Percentiles rank a stretch among this genome's conserved stretches.
Evolutionary conservation across 1,140 invertebrate species (phyloP).

Genomic region (Bombus waltoni): DNA sequence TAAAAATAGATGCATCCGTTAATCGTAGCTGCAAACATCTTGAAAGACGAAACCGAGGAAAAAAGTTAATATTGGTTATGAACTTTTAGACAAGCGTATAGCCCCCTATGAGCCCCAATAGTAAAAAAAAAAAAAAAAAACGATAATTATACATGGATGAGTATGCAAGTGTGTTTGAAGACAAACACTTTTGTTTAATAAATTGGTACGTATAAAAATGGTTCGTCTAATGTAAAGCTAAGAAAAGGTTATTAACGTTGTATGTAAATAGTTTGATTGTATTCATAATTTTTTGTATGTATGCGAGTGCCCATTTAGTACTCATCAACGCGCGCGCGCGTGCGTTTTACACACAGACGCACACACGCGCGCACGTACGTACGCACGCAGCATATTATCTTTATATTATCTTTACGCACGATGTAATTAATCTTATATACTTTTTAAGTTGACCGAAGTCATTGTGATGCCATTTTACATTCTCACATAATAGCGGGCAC

Average conservation of each 20-base stretch:
- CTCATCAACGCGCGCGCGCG: conserved; percentile 55
- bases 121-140: not conserved
- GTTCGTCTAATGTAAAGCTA: conserved; percentile 62
- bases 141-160: conserved; percentile 20
- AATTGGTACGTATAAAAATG: conserved; percentile 55
- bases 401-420: conserved; percentile 59
- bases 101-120: not conserved
- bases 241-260: conserved; percentile 61
- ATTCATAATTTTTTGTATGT: conserved; percentile 62
- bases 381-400: conserved; percentile 60
- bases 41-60: not conserved
- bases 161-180: conserved; percentile 6
- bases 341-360: too few relatives aligned
- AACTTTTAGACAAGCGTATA: conserved; percentile 17
- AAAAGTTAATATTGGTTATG: not conserved
- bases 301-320: conserved; percentile 66
- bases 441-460: conserved; percentile 65
- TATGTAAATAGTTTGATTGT: conserved; percentile 74
- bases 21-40: conserved; percentile 10
- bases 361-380: too few relatives aligned
- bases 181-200: conserved; percentile 51
- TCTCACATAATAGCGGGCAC: conserved; percentile 42
- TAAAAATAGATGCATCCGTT: conserved; percentile 35
- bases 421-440: conserved; percentile 43
- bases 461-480: conserved; percentile 70